Base-by-base conservation (phyloP, 2,888 invertebrate species). In the Heptascelio sp. region DNA sequence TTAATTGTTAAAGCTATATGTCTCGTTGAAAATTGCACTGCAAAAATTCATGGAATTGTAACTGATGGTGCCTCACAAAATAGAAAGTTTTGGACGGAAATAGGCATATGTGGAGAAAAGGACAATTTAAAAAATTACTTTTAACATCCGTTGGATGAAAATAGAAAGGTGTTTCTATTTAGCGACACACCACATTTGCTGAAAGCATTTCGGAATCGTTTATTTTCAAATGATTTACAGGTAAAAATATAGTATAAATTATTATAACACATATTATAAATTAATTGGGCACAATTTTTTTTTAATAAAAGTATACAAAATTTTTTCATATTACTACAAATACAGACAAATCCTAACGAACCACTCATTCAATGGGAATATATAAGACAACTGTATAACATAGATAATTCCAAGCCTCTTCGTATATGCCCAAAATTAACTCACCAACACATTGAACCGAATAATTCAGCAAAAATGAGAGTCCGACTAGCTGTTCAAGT, bases 131-230 rank as follows among this genome's bases (percentile, higher is more conserved):
- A 60, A 40, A 72, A 70, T 84, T 81, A 26, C 30, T 67, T 65
- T 43, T 21, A 34, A 19, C 83, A 86, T 82, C 85, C 85, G 19
- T 40, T 59, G 34, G 79, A 83, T 72, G 81, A 80, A 43, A 37
- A 55, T 9, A 62, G 85, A 30, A 72, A 70, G 37, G 25, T 85
- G 21, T 84, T 76, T 55, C 40, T 85, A 26, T 86, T 85, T 60
- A 77, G 83, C 15, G 84, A 85, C 49, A 80, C 80, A 19, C 84
- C 85, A 15, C 85, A 87, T 49, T 64, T 87, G 15, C 68, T 87
- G 0, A 87, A 87, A 71, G 78, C 60, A 46, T n/a, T 46, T 46
- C 46, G 46, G 17, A 46, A 46, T 46, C 46, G 46, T 46, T 46
- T 46, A 46, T 46, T 46, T 8, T 46, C 46, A 11, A 46, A 46